Base-by-base conservation (phyloP, 2,113 vertebrate species). In the Dipodomys spectabilis region DNA sequence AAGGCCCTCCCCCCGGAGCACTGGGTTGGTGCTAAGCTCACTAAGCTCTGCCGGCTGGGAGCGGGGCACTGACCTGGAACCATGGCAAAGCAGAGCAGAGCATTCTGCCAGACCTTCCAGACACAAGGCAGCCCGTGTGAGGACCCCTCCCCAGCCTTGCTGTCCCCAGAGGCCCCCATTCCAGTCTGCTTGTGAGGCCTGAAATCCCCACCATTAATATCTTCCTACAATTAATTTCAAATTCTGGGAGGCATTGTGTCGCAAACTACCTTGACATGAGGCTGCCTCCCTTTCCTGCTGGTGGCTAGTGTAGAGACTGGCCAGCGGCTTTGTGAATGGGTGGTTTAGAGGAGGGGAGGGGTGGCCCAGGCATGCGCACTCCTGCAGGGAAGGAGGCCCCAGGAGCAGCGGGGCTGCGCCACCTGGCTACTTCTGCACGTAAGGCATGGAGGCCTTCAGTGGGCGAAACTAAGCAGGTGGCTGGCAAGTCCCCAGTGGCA, bases 161-260 rank as follows among this genome's bases (percentile, higher is more conserved):
- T 7, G n/a, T 69, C 22, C 78, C 73, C 6, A 30, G 45, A 84
- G 7, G 23, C 5, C 60, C 35, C 9, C 16, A 71, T 75, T 73
- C 88, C 68, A 53, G 30, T 28, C 64, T n/a, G 22, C 16, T 27
- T 84, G 13, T 22, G 53, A 64, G 12, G 19, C 79, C 68, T 90
- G 62, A 81, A 87, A 60, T n/a, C 68, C 44, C 57, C 18, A 77
- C 57, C 60, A 68, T 64, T 71, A 87, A 45, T 45, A 84, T 65
- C 49, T 82, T 88, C 69, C 91, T 57, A 39, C 85, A 93, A 86
- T 73, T 57, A 78, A 62, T 94, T 91, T 68, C 79, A 80, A 65
- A 73, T 94, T 81, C 73, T 75, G n/a, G 65, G 57, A 27, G 65
- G 67, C 23, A 57, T 57, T 78, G 84, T 30, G 32, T 75, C 35